Conservation (phyloP, 2,797 vertebrate species). For the Smutsia gigantea region DNA sequence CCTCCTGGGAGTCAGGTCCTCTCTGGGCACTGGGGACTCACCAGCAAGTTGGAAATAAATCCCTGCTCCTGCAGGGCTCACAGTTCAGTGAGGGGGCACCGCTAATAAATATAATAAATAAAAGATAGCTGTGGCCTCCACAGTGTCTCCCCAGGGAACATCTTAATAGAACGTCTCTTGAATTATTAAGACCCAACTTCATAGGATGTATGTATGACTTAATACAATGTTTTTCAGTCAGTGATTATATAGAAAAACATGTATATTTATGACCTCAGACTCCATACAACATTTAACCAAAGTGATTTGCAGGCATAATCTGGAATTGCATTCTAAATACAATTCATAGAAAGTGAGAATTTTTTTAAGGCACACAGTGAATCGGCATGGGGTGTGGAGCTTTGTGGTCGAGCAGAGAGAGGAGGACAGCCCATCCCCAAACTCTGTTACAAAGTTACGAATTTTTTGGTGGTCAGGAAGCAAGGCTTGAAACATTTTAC, state of each 20-base stretch:
- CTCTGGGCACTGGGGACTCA: not conserved
- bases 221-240: not conserved
- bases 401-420: not conserved
- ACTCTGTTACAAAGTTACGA: not conserved
- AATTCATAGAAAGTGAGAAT: not conserved
- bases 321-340: not conserved
- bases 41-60: not conserved
- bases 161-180: not conserved
- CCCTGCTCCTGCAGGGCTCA: not conserved
- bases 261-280: not conserved
- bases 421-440: not conserved
- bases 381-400: not conserved
- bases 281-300: not conserved
- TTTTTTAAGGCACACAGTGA: not conserved
- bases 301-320: not conserved
- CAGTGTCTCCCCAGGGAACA: not conserved
- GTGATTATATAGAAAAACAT: not conserved
- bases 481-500: not conserved
- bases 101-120: not conserved
- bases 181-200: not conserved
- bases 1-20: not conserved
- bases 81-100: not conserved
- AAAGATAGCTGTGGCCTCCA: not conserved
- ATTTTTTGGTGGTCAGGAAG: not conserved
- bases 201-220: not conserved